These are phyloP conservation scores for Omphaloscelis lunosa DNA, from an alignment of 2,888 invertebrate genomes.

Conservation along the genomic window DNA sequence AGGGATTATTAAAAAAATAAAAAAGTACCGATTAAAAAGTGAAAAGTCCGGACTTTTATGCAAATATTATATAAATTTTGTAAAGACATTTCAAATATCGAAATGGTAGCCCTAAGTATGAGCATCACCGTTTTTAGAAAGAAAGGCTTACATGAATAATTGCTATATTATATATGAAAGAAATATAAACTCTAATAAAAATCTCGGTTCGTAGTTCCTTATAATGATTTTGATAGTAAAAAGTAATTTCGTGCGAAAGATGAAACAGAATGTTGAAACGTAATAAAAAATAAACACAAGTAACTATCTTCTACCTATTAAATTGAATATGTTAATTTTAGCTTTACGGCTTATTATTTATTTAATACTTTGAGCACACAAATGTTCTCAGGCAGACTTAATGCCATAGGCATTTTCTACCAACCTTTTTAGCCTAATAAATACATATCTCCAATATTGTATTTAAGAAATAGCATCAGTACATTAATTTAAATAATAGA, in stretches of 20 bases:
- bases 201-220: background rate
- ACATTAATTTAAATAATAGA: background rate
- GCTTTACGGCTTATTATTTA: background rate
- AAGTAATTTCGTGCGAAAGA: background rate
- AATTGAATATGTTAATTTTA: background rate
- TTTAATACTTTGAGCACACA: conserved; percentile 3
- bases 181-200: background rate
- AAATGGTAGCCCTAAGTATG: background rate
- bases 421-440: background rate
- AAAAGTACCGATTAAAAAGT: too few species aligned
- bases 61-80: background rate
- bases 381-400: background rate
- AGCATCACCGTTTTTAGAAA: background rate
- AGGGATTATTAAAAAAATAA: background rate
- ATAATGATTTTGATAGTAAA: background rate
- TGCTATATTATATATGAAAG: background rate
- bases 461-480: background rate
- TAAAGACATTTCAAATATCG: background rate
- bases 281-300: background rate
- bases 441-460: background rate
- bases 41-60: background rate
- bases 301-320: background rate
- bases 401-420: background rate
- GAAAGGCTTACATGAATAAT: background rate
- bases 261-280: background rate